Conservation (phyloP, 2,113 vertebrate genomes). For the Nesogale talazaci region DNA sequence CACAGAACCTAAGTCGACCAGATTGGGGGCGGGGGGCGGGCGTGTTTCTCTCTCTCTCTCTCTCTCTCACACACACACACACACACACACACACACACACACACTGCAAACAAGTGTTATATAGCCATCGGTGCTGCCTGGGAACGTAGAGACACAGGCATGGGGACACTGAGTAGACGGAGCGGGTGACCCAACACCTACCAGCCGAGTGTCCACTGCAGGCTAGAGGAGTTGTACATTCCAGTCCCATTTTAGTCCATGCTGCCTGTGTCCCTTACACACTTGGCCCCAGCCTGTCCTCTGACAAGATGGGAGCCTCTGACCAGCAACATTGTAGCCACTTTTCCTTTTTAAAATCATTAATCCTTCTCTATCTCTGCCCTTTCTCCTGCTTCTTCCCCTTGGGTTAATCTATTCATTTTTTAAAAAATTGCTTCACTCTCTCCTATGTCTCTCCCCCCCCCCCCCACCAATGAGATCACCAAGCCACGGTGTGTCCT, state of each 20-base stretch:
- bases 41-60: conserved; percentile 70
- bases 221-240: not conserved
- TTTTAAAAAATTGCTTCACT: no score
- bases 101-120: not conserved
- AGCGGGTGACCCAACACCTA: not conserved
- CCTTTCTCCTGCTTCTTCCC: not conserved
- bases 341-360: not conserved
- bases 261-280: conserved; percentile 1
- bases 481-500: no score
- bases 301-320: not conserved
- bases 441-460: no score
- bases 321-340: not conserved
- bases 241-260: not conserved
- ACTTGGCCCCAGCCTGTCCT: not conserved
- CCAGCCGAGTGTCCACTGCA: not conserved
- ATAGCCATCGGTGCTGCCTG: conserved; percentile 9
- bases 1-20: conserved; percentile 67
- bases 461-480: no score
- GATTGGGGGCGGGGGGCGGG: not conserved
- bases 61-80: conserved; percentile 57
- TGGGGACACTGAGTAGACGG: not conserved
- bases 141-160: conserved; percentile 69
- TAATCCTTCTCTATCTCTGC: not conserved
- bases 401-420: no score
- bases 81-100: no score